Base-by-base conservation (phyloP, 2,113 vertebrate genomes). In the Nyctereutes procyonoides region DNA sequence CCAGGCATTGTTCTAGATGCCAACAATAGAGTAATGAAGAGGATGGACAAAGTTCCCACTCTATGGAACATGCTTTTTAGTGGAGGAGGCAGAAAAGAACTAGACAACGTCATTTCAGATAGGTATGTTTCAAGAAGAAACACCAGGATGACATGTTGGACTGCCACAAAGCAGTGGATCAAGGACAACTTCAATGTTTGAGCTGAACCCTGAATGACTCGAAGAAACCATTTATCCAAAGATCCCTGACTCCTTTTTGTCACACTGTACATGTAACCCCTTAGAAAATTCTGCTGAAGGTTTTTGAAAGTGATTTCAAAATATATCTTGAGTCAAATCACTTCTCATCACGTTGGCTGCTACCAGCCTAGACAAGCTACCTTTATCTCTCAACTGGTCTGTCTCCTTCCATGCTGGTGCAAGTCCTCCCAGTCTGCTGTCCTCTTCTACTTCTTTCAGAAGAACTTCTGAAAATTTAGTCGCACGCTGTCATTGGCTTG, bases 71-170 rank as follows among this genome's bases (percentile, higher is more conserved):
- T 56, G 35, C 3, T 28, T 89, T 53, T 55, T 35, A 80, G n/a
- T 48, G 58, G 5, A 89, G 87, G 62, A 95, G 58, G 14, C 38
- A 90, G 55, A 93, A 83, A 90, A 73, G 93, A 88, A 76, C 53
- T 30, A 74, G 63, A 28, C 24, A 92, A 63, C 60, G 35, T 82
- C 28, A 65, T 26, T 71, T 90, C 90, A 73, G 20, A 56, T 35
- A 38, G 28, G 38, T 26, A 67, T 0, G 0, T 89, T 88, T 93
- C 17, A 58, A 43, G 53, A 95, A 91, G 77, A 88, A 94, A 73
- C 63, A 60, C 35, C 43, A 58, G 48, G 24, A 17, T n/a, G 26
- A 55, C 2, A 0, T 56, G 76, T 35, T 30, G 56, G 12, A 28
- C 43, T 11, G 15, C 35, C 65, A 48, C 17, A 4, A 60, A 71